These are phyloP conservation scores for Cepphus grylle DNA, from an alignment of 2,113 vertebrate genomes.

Conservation along the genomic window DNA sequence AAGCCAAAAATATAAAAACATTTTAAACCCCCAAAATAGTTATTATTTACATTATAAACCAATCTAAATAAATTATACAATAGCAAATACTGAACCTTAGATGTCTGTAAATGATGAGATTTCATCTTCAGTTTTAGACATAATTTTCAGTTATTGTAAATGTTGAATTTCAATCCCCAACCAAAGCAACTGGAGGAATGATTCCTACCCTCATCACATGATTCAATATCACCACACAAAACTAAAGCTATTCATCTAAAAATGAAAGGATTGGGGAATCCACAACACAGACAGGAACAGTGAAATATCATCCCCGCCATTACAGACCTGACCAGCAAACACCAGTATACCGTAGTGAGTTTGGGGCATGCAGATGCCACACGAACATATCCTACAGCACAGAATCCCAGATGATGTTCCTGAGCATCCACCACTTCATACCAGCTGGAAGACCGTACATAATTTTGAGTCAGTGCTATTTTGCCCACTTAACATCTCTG, in stretches of 20 bases:
- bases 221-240: not conserved
- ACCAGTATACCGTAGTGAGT: not conserved
- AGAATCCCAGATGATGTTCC: not conserved
- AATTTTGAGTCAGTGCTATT: not conserved
- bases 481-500: not conserved
- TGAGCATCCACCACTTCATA: not conserved
- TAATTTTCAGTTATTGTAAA: not conserved
- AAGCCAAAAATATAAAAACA: not conserved
- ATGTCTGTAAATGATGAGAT: not conserved
- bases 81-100: not conserved
- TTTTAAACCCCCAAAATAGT: slow-evolving; percentile 17
- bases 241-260: not conserved
- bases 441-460: not conserved
- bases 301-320: not conserved
- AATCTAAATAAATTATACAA: not conserved
- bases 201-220: not conserved
- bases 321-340: not conserved
- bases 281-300: accelerated
- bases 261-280: not conserved
- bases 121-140: not conserved
- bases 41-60: not conserved
- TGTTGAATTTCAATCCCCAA: not conserved
- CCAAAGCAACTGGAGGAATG: not conserved
- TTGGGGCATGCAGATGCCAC: not conserved
- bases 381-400: not conserved